Conservation (phyloP, 1,140 invertebrate genomes). For the Oedothorax gibbosus region DNA sequence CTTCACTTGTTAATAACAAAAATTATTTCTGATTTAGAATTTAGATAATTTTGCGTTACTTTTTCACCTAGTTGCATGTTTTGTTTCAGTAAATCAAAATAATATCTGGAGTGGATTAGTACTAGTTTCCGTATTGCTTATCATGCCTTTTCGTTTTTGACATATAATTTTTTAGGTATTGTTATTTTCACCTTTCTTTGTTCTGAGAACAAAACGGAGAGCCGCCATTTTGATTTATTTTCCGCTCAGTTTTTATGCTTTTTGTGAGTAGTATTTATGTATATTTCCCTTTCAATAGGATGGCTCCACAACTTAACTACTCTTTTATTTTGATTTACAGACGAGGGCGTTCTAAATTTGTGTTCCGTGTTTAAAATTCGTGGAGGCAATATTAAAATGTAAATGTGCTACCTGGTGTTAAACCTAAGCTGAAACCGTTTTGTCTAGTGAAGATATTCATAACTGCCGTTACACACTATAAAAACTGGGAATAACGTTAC, state of each 20-base stretch:
- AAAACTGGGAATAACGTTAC: no score
- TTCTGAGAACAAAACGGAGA: neutral
- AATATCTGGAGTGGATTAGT: neutral
- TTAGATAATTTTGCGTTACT: slow-evolving; percentile 21
- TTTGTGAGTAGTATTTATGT: slow-evolving; percentile 5
- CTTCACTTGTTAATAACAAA: slow-evolving; percentile 23
- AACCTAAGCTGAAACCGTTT: no score
- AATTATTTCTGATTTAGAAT: slow-evolving; percentile 17
- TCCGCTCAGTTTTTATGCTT: neutral
- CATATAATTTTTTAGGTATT: neutral
- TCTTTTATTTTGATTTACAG: slow-evolving; percentile 1
- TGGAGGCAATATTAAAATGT: no score
- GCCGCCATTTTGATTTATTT: slow-evolving; percentile 5
- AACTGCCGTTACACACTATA: no score
- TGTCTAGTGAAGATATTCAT: no score
- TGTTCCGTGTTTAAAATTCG: slow-evolving; percentile 2
- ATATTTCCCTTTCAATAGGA: neutral
- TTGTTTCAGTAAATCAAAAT: slow-evolving; percentile 37
- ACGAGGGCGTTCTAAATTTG: slow-evolving; percentile 6
- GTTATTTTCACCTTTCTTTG: slow-evolving; percentile 21
- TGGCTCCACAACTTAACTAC: neutral
- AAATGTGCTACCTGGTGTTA: no score
- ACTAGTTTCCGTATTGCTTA: neutral
- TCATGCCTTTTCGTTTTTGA: neutral
- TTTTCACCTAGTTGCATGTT: slow-evolving; percentile 34